Base-by-base conservation (phyloP, 2,797 vertebrate genomes). In the Lepus townsendii region DNA sequence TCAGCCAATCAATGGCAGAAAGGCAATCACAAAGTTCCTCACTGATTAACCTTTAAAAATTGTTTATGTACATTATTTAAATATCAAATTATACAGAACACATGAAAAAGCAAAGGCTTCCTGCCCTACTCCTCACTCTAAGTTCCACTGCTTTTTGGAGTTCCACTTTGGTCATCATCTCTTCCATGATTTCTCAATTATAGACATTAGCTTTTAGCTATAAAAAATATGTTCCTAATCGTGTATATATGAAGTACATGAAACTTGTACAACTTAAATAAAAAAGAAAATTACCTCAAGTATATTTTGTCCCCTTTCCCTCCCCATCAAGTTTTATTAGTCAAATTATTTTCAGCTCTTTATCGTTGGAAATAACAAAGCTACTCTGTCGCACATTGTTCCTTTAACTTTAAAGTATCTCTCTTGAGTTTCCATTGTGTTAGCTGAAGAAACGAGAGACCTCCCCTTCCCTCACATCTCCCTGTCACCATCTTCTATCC, bases 121-220 rank as follows among this genome's bases (percentile, higher is more conserved):
- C 72, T 63, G 20, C 13, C 32, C 24, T 24, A 32, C 7, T 52
- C 19, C 32, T 12, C 4, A 88, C 35, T 91, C 22, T 42, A 60
- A 92, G 47, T 66, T 88, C 24, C 7, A 83, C 26, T 76, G 80
- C 12, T 0, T 20, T 94, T 85, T 82, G 30, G 65, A 90, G 24
- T 83, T 30, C 62, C 13, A 38, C 0, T 92, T 83, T 85, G 72
- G 32, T 71, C 66, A 52, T 2, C 79, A 16, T 90, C 30, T 85
- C 47, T 82, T 71, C 62, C 47, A 73, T 85, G 35, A 85, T 47
- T 92, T 94, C 71, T 90, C 63, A 92, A 57, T 60, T 82, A 27
- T 22, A 96, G 52, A 78, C 38, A 54, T 84, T 78, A 95, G 83
- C 57, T 96, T 94, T 91, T 91, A 66, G 7, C 72, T 22, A 84